phyloP scores from a whole-genome alignment of 2,113 vertebrate species.

The Pimephales promelas region DNA sequence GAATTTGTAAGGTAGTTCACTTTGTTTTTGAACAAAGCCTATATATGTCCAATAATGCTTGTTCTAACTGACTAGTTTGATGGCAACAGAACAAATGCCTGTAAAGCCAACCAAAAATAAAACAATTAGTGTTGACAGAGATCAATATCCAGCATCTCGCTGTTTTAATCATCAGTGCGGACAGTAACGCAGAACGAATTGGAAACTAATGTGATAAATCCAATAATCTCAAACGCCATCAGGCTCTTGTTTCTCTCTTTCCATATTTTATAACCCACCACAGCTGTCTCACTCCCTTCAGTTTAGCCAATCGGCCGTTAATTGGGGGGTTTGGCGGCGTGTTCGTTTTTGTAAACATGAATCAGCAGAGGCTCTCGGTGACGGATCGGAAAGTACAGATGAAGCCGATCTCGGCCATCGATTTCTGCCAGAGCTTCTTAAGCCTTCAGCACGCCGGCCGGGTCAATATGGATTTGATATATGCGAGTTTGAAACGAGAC shows the following conservation, averaged over 20 bases:
- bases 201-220: slow-evolving; percentile 17
- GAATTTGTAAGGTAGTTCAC: too few relatives aligned
- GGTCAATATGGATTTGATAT: slow-evolving; percentile 72
- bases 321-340: slow-evolving; percentile 65
- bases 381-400: slow-evolving; percentile 56
- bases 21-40: neutral
- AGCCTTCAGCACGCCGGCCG: slow-evolving; percentile 53
- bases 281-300: slow-evolving; percentile 35
- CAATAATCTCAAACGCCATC: slow-evolving; percentile 17
- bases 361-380: slow-evolving; percentile 52
- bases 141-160: slow-evolving; percentile 17
- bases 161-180: neutral
- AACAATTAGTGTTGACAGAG: neutral
- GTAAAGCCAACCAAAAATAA: neutral
- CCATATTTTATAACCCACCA: slow-evolving; percentile 12
- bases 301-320: slow-evolving; percentile 55
- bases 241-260: neutral
- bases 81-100: neutral
- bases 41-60: neutral
- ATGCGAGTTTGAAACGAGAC: slow-evolving; percentile 59
- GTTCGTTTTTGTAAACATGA: slow-evolving; percentile 59
- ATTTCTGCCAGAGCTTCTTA: slow-evolving; percentile 59
- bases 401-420: slow-evolving; percentile 61
- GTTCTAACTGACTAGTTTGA: neutral
- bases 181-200: slow-evolving; percentile 2